Evolutionary conservation across 2,113 vertebrate genomes (phyloP).

Genomic region (Oreotrochilus melanogaster): DNA sequence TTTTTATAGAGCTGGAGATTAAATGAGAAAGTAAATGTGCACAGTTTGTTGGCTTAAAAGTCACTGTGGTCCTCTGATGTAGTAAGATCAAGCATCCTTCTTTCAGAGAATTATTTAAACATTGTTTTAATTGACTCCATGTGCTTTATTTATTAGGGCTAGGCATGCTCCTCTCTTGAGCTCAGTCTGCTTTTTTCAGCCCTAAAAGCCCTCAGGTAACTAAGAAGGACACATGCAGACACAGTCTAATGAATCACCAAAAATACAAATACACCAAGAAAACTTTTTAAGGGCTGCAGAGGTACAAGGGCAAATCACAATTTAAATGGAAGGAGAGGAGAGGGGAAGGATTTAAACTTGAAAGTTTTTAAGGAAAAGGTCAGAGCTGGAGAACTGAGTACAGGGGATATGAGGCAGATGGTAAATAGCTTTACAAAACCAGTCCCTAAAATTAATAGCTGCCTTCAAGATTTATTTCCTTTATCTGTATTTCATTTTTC

Average conservation of each 20-base stretch:
- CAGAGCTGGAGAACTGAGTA: background rate
- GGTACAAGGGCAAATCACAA: background rate
- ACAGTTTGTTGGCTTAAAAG: slow-evolving; percentile 25
- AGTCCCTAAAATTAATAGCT: slow-evolving; percentile 20
- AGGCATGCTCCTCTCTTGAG: slow-evolving; percentile 29
- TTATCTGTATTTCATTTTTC: slow-evolving; percentile 49
- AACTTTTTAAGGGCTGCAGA: background rate
- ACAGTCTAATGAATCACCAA: background rate
- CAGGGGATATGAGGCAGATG: slow-evolving; percentile 3
- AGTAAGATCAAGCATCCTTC: slow-evolving; percentile 53
- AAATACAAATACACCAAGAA: slow-evolving; percentile 10
- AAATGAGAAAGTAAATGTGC: slow-evolving; percentile 56
- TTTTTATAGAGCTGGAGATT: slow-evolving; percentile 36
- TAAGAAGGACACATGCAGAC: slow-evolving; percentile 9
- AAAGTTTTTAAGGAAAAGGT: slow-evolving; percentile 23
- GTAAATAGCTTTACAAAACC: slow-evolving; percentile 48
- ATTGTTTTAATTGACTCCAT: slow-evolving; percentile 65
- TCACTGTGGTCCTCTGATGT: slow-evolving; percentile 46
- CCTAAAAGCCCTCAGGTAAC: slow-evolving; percentile 49
- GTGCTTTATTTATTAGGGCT: slow-evolving; percentile 48
- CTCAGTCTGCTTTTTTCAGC: slow-evolving; percentile 17
- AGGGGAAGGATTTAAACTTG: background rate
- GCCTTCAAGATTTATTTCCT: slow-evolving; percentile 41
- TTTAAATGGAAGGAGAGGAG: slow-evolving; percentile 7
- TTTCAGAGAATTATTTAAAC: slow-evolving; percentile 59